A percentile compares a stretch with the other conserved stretches of the same genome.
Evolutionary conservation across 1,140 invertebrate species (phyloP).

Genomic region (Cydia strobilella): DNA sequence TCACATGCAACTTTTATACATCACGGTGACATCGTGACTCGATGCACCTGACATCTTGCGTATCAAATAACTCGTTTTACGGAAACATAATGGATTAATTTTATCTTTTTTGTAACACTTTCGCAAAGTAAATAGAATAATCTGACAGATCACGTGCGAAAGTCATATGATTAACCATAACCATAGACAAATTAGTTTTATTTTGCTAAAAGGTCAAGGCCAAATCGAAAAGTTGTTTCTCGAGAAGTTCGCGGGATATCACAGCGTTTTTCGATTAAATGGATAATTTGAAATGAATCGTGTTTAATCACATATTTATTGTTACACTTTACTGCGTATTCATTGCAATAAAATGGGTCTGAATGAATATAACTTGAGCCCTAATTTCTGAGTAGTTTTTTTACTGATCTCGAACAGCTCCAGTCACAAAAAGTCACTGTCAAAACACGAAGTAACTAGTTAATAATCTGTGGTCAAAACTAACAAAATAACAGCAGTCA

Average conservation of each 20-base stretch:
- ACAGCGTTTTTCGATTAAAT: no score
- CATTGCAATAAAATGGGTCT: neutral
- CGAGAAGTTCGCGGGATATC: neutral
- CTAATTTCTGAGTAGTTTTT: slow-evolving; percentile 20
- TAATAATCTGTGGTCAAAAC: no score
- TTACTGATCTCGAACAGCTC: neutral
- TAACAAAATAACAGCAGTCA: neutral
- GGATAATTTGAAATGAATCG: neutral
- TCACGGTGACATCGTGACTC: slow-evolving; percentile 51
- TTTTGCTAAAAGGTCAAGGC: slow-evolving; percentile 60
- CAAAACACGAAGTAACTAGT: neutral
- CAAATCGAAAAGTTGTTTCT: slow-evolving; percentile 33
- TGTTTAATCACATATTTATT: neutral
- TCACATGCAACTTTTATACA: slow-evolving; percentile 50
- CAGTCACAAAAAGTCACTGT: neutral
- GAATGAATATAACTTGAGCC: neutral
- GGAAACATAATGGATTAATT: slow-evolving; percentile 27
- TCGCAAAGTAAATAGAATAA: slow-evolving; percentile 54
- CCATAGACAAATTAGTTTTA: slow-evolving; percentile 60
- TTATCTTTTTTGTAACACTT: slow-evolving; percentile 45
- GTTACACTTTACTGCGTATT: neutral
- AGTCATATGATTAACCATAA: slow-evolving; percentile 73
- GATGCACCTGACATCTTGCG: slow-evolving; percentile 49
- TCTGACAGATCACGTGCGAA: slow-evolving; percentile 68
- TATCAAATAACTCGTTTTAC: slow-evolving; percentile 23